Evolutionary conservation across 2,113 vertebrate species (phyloP).

Genomic region (Nycticorax nycticorax): DNA sequence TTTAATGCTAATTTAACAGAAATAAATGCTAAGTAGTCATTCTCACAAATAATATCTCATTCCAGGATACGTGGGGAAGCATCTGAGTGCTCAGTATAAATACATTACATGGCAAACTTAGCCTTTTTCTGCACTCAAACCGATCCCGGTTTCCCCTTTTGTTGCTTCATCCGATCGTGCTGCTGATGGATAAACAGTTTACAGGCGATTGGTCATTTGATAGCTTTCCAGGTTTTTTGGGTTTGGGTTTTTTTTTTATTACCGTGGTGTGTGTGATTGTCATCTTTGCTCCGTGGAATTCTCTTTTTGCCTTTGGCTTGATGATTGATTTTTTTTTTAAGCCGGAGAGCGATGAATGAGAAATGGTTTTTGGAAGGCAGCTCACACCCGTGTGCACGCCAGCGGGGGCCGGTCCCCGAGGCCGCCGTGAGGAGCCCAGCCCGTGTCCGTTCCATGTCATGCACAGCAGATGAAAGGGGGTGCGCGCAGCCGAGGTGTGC

Average conservation of each 20-base stretch:
- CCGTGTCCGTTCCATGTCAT: fast-evolving
- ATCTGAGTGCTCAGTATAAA: not conserved
- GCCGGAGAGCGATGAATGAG: not conserved
- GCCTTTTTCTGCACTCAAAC: not conserved
- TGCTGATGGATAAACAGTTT: not conserved
- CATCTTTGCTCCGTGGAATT: not conserved
- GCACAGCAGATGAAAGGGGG: not conserved
- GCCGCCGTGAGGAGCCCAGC: too few species aligned
- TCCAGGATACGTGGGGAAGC: not conserved
- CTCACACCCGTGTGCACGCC: fast-evolving
- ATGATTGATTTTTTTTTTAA: not conserved
- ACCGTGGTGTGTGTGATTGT: not conserved
- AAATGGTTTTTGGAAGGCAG: not conserved
- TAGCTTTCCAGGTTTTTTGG: not conserved
- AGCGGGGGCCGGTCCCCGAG: too few species aligned
- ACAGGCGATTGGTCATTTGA: not conserved
- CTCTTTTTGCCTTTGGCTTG: not conserved
- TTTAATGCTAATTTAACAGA: not conserved
- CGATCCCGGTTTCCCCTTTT: not conserved
- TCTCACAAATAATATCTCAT: not conserved
- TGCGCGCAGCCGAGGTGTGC: not conserved
- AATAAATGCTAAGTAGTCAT: not conserved
- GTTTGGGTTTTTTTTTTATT: not conserved
- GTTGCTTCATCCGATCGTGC: not conserved
- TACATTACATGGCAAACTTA: not conserved